These are phyloP conservation scores for Rotaria magnacalcarata DNA, from an alignment of 2,888 invertebrate species.

Conservation along the genomic window DNA sequence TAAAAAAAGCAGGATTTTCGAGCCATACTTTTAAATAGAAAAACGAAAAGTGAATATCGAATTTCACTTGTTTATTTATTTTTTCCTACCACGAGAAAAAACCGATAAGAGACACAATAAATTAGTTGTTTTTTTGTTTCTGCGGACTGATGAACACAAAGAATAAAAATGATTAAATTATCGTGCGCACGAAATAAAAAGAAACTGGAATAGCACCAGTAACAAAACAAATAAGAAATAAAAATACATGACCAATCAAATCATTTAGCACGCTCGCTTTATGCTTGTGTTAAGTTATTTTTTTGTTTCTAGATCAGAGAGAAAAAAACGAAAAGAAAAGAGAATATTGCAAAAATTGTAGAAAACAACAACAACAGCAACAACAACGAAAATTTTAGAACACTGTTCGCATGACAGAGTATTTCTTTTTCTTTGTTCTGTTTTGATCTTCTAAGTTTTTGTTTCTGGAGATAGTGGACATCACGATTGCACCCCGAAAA, in stretches of 20 bases:
- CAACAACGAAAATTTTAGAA: conserved; percentile 20
- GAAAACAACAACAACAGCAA: conserved; percentile 8
- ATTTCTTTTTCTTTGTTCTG: not conserved
- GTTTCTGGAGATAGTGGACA: not conserved
- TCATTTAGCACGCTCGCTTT: not conserved
- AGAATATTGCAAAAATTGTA: conserved; percentile 22
- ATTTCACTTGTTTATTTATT: conserved; percentile 5
- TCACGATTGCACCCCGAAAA: not conserved
- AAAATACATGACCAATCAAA: not conserved
- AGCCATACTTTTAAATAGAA: not conserved
- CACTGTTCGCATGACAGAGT: conserved; percentile 16
- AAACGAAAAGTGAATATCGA: not conserved
- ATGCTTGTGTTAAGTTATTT: not conserved
- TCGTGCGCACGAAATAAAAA: not conserved
- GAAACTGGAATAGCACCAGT: conserved; percentile 29
- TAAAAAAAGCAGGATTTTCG: not conserved
- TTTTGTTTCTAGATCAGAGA: not conserved
- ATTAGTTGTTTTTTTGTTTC: not conserved
- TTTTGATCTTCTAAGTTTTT: not conserved
- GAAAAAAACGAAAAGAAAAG: not conserved
- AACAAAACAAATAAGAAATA: not conserved
- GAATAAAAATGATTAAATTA: not conserved
- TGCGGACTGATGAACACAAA: not conserved
- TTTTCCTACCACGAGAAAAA: conserved; percentile 29
- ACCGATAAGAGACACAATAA: not conserved